Evolutionary conservation across 1,140 invertebrate genomes (phyloP).

Genomic region (Leucophenga varia): DNA sequence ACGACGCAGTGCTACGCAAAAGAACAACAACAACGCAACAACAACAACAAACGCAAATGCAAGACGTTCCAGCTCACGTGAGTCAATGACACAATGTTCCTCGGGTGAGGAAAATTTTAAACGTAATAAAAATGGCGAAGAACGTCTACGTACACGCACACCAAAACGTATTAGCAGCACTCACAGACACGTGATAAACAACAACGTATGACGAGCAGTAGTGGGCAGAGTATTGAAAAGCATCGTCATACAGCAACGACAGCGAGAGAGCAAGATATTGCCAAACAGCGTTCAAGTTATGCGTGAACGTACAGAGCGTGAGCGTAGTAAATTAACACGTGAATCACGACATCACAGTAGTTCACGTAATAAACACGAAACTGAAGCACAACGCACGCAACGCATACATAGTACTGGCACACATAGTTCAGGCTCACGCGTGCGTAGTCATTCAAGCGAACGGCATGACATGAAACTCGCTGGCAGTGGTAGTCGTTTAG

Average conservation of each 20-base stretch:
- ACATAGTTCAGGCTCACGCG: too few relatives aligned
- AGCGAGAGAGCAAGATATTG: too few relatives aligned
- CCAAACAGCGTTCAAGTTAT: slow-evolving; percentile 25
- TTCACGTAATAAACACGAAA: too few relatives aligned
- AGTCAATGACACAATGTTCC: slow-evolving; percentile 40
- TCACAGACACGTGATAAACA: slow-evolving; percentile 17
- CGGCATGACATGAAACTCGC: slow-evolving; percentile 8
- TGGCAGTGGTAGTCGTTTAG: slow-evolving; percentile 22
- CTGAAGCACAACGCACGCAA: too few relatives aligned
- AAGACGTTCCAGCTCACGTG: slow-evolving; percentile 39
- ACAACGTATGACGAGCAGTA: too few relatives aligned
- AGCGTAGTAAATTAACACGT: slow-evolving; percentile 26
- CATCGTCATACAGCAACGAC: too few relatives aligned
- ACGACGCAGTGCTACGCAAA: not conserved
- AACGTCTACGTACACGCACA: slow-evolving; percentile 34
- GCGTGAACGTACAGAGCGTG: slow-evolving; percentile 9
- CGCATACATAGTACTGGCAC: too few relatives aligned
- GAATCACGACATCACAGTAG: slow-evolving; percentile 13
- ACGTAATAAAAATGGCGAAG: slow-evolving; percentile 30
- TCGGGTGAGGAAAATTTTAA: slow-evolving; percentile 40
- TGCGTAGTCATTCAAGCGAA: too few relatives aligned
- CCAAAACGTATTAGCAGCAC: slow-evolving; percentile 21
- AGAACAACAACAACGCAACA: not conserved
- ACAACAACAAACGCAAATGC: not conserved
- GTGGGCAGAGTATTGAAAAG: too few relatives aligned